These are phyloP conservation scores for Circaetus gallicus DNA, from an alignment of 2,113 vertebrate species.

Conservation along the genomic window DNA sequence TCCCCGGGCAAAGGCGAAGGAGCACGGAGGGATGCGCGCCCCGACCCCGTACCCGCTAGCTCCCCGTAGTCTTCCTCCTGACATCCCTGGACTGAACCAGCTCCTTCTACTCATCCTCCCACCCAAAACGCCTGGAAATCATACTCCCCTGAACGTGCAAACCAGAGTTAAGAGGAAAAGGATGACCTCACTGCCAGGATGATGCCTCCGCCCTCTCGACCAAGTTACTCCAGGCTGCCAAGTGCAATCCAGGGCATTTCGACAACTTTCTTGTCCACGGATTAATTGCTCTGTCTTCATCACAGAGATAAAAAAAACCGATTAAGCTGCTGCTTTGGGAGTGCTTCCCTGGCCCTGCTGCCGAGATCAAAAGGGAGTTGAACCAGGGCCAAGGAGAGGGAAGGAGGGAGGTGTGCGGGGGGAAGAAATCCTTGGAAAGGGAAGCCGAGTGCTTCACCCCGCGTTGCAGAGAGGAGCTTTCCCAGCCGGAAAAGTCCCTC, in stretches of 20 bases:
- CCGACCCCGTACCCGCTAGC: accelerated
- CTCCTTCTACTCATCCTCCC: not conserved
- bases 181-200: not conserved
- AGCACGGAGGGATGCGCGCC: accelerated
- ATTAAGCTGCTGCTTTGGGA: not conserved
- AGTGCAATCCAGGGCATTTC: not conserved
- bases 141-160: not conserved
- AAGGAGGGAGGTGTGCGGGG: not conserved
- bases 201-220: not conserved
- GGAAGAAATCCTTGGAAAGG: not conserved
- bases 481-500: accelerated
- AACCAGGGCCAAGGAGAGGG: not conserved
- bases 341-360: not conserved
- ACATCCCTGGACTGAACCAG: not conserved
- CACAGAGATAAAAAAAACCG: not conserved
- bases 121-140: not conserved
- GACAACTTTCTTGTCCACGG: not conserved
- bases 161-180: not conserved
- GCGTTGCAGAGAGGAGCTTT: accelerated
- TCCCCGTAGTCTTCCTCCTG: accelerated
- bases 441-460: accelerated
- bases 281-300: not conserved
- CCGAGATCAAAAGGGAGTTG: not conserved
- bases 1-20: not conserved
- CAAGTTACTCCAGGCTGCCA: not conserved